Base-by-base conservation (phyloP, 2,113 vertebrate genomes). In the Cygnus buccinator region DNA sequence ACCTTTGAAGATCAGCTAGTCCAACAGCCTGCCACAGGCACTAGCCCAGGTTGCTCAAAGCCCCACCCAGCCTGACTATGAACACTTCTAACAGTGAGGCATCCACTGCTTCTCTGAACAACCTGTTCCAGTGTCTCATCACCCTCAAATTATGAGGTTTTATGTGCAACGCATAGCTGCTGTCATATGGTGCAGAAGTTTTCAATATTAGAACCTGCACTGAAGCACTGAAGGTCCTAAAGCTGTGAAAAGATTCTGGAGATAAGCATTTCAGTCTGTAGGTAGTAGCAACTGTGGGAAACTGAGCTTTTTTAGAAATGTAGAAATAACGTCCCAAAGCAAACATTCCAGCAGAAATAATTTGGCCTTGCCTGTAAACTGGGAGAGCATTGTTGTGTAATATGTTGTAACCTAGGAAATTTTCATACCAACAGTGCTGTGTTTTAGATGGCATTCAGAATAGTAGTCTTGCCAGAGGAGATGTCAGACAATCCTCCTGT, bases 401-500 rank as follows among this genome's bases (percentile, higher is more conserved):
- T 33, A 35, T n/a, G 7, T 12, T n/a, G 54, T n/a, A 61, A 89
- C 44, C 52, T 61, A 25, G 74, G 73, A 91, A 43, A 66, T 76
- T 9, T 79, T 83, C 54, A 6, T 79, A 17, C 50, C 43, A 94
- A 8, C 48, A 31, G 46, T 2, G 44, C 61, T 66, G 43, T 62
- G 70, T 59, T 96, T 85, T 17, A 88, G 67, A 50, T 72, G 41
- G 35, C 1, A 31, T n/a, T 92, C 66, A 26, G 29, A 59, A 35
- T 39, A 84, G 65, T 71, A 73, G 70, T 37, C 81, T 87, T 77
- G 54, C 87, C 77, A 83, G 92, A 90, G 54, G 91, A 91, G 71
- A 87, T 77, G 71, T 71, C 90, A 92, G 70, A 54, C 89, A 91
- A 66, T 25, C 44, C 39, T 92, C 84, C 68, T 73, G 52, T 76